phyloP scores from a whole-genome alignment of 53 echinoderm and acorn worm genomes.

The Holothuria leucospilota region DNA sequence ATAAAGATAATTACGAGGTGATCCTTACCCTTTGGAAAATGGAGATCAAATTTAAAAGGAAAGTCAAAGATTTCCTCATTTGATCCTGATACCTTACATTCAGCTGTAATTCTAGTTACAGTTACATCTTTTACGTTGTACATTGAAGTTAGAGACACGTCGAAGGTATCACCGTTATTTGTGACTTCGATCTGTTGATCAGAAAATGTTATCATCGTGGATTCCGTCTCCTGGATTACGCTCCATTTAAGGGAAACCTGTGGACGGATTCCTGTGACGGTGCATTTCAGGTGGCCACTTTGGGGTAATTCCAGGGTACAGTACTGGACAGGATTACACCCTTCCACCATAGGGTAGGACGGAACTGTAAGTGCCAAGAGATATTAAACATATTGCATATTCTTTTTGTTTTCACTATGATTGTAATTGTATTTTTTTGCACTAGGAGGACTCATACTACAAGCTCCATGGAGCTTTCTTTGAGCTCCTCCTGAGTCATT shows the following conservation, averaged over 20 bases:
- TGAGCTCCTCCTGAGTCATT: too few species aligned
- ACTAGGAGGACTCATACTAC: too few species aligned
- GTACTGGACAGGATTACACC: constrained; percentile 20
- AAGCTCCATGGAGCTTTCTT: too few species aligned
- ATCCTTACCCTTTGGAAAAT: not conserved
- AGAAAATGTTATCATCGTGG: not conserved
- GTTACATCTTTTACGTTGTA: not conserved
- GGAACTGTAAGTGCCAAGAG: not conserved
- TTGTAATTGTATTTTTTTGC: too few species aligned
- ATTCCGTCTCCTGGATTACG: not conserved
- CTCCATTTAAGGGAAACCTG: constrained; percentile 7
- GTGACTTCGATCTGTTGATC: not conserved
- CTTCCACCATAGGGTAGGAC: constrained; percentile 1
- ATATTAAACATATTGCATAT: too few species aligned
- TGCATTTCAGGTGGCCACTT: constrained; percentile 13
- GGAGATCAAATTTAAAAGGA: constrained; percentile 5
- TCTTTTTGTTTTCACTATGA: too few species aligned
- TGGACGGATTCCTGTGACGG: not conserved
- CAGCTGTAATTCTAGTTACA: not conserved
- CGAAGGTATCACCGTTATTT: not conserved
- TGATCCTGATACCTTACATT: not conserved
- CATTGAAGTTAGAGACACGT: constrained; percentile 17
- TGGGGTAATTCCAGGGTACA: not conserved
- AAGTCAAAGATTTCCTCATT: not conserved
- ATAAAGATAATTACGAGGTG: not conserved